Evolutionary conservation across 1,140 invertebrate species (phyloP).

Genomic region (Periplaneta americana): DNA sequence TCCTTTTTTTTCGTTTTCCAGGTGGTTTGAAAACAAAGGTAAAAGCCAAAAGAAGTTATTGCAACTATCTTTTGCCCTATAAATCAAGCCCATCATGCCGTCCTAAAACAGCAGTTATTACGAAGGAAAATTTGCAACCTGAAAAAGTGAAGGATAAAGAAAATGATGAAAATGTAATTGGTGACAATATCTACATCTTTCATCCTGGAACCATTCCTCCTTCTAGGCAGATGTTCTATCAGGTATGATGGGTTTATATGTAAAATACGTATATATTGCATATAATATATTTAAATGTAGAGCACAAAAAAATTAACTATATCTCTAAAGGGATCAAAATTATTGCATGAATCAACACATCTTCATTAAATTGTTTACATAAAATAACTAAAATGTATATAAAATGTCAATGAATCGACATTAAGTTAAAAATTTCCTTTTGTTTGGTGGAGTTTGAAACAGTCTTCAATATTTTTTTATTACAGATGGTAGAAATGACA

Average conservation of each 20-base stretch:
- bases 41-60: conserved; percentile 48
- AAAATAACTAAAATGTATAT: too few species aligned
- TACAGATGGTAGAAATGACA: too few species aligned
- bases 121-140: conserved; percentile 30
- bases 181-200: conserved; percentile 54
- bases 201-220: conserved; percentile 62
- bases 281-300: too few species aligned
- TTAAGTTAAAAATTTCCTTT: too few species aligned
- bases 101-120: conserved; percentile 37
- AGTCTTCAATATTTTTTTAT: too few species aligned
- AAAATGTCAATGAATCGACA: too few species aligned
- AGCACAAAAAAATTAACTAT: too few species aligned
- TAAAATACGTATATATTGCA: too few species aligned
- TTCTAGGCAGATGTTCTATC: conserved; percentile 76
- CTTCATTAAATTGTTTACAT: too few species aligned
- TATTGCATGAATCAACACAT: too few species aligned
- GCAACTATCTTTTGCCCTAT: conserved; percentile 45
- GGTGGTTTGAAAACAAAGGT: conserved; percentile 48
- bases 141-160: conserved; percentile 30
- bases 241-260: conserved; percentile 55
- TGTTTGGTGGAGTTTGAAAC: too few species aligned
- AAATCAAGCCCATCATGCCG: conserved; percentile 39
- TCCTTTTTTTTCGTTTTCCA: conserved; percentile 30
- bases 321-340: too few species aligned
- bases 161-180: conserved; percentile 27